Base-by-base conservation (phyloP, 2,797 vertebrate species). In the Tarsius wallacei region DNA sequence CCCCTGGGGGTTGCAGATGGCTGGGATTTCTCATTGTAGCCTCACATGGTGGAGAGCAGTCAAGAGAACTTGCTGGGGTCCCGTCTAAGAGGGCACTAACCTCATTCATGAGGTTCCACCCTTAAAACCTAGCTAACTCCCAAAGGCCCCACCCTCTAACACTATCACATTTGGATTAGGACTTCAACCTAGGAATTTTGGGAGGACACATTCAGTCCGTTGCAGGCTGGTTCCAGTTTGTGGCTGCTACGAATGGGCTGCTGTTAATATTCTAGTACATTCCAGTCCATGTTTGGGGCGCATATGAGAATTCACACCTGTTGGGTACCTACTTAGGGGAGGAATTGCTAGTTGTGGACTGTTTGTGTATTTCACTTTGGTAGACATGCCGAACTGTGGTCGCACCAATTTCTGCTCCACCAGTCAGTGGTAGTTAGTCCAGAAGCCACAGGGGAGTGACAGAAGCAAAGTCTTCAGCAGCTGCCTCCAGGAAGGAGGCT, bases 1-100 rank as follows among this genome's bases (percentile, higher is more conserved):
- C 2, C 74, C 28, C 14, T n/a, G 2, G 2, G 1, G 16, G 47
- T 55, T 47, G 0, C 10, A 36, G n/a, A 57, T 3, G 0, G 1
- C 19, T 61, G 15, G 4, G 42, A 24, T 61, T 61, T 64, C 47
- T 78, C 19, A 24, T 21, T 7, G 22, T 57, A 19, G 9, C 26
- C 16, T 83, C 42, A 31, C 7, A 16, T 26, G 70, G 5, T 16
- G 28, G 51, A 16, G 6, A 61, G 68, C 42, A 11, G 59, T 36
- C 0, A 2, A 47, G 3, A 57, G 8, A 28, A 19, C 51, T 68
- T 10, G 31, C 17, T 24, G 21, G 7, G 14, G 4, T 2, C 14
- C 15, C 21, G 36, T 84, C 53, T 13, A 26, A 64, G 24, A 57
- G n/a, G 33, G 8, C 24, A 17, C 53, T 59, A 61, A 68, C 33